Conservation (phyloP, 2,888 invertebrate species). For the Toxonevra muliebris region DNA sequence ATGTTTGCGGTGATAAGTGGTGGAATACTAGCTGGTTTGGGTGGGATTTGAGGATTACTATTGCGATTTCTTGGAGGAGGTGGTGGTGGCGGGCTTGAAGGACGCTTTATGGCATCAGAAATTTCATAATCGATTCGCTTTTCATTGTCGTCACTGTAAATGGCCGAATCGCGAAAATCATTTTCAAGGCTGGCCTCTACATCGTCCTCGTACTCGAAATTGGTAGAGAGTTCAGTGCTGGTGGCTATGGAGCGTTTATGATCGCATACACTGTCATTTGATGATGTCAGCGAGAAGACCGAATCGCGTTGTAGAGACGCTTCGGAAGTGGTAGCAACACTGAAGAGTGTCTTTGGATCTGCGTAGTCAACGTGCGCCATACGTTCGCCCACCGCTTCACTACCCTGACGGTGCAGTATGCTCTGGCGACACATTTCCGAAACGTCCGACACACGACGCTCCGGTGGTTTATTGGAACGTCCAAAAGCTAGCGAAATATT, state of each 20-base stretch:
- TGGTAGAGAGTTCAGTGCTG: slow-evolving; percentile 56
- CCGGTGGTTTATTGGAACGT: slow-evolving; percentile 56
- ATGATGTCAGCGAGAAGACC: slow-evolving; percentile 63
- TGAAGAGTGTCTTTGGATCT: slow-evolving; percentile 77
- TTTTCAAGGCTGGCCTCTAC: slow-evolving; percentile 74
- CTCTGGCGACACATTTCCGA: slow-evolving; percentile 62
- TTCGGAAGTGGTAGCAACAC: slow-evolving; percentile 51
- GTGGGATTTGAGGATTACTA: slow-evolving; percentile 47
- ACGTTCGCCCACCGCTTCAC: slow-evolving; percentile 84
- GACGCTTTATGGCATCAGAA: slow-evolving; percentile 41
- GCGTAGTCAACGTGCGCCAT: slow-evolving; percentile 89
- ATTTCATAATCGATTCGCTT: slow-evolving; percentile 51
- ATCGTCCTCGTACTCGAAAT: slow-evolving; percentile 80
- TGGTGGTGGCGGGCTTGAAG: slow-evolving; percentile 54
- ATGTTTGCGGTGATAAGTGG: slow-evolving; percentile 27
- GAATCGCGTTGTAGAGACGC: slow-evolving; percentile 60
- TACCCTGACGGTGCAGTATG: slow-evolving; percentile 78
- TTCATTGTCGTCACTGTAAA: slow-evolving; percentile 76
- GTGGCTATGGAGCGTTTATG: slow-evolving; percentile 39
- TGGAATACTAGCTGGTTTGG: slow-evolving; percentile 48
- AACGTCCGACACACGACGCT: slow-evolving; percentile 61
- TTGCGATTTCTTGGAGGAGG: slow-evolving; percentile 46
- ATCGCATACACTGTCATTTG: slow-evolving; percentile 63
- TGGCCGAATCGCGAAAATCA: slow-evolving; percentile 83
- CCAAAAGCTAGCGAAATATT: slow-evolving; percentile 52